A percentile compares a stretch with the other conserved stretches of the same genome.
These are phyloP conservation scores for Troides aeacus DNA, from an alignment of 2,888 invertebrate genomes.

Conservation along the genomic window DNA sequence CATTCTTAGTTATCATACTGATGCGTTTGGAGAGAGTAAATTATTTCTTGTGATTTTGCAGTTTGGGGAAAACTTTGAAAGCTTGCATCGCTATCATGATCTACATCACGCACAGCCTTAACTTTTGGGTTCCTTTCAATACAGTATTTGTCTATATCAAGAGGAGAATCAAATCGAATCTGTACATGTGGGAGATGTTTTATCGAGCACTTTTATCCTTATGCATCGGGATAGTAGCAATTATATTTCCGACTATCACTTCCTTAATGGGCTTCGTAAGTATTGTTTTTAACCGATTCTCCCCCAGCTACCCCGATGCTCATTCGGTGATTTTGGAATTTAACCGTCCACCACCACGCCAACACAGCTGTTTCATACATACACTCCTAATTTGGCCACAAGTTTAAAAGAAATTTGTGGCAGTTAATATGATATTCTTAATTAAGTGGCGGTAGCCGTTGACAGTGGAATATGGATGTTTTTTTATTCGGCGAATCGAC, in stretches of 20 bases:
- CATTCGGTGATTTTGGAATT: no score
- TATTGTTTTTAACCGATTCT: constrained; percentile 31
- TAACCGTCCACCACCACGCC: no score
- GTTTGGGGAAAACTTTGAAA: constrained; percentile 54
- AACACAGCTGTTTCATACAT: no score
- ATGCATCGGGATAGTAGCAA: constrained; percentile 43
- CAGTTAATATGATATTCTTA: no score
- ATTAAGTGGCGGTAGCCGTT: no score
- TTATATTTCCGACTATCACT: constrained; percentile 57
- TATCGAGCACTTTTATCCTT: constrained; percentile 50
- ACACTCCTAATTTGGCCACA: no score
- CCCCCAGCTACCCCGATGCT: no score
- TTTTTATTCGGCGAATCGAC: no score
- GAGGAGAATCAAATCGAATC: constrained; percentile 31
- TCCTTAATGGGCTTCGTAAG: constrained; percentile 68
- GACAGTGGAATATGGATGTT: no score
- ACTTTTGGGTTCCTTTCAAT: constrained; percentile 66
- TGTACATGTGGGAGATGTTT: constrained; percentile 46
- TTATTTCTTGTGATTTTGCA: constrained; percentile 40
- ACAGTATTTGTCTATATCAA: constrained; percentile 55
- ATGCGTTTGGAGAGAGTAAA: no score
- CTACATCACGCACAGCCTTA: constrained; percentile 60
- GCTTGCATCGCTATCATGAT: constrained; percentile 57
- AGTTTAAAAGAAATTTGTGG: no score
- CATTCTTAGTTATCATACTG: no score